These are phyloP conservation scores for Macrophya alboannulata DNA, from an alignment of 2,888 invertebrate genomes.

Conservation along the genomic window DNA sequence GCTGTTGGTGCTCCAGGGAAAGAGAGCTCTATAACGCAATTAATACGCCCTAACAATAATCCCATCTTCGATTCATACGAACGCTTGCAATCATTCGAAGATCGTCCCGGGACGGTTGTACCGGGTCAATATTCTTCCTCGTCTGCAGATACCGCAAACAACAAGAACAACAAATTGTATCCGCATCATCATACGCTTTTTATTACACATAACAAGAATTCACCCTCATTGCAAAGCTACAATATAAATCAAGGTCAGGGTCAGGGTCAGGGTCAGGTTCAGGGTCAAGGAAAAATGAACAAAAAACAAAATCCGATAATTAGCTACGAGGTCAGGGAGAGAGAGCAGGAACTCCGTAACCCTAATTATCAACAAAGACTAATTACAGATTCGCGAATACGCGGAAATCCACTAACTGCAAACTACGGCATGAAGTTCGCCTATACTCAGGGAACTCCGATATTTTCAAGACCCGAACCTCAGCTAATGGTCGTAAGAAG, in stretches of 20 bases:
- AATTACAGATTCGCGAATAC: slow-evolving; percentile 46
- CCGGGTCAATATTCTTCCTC: slow-evolving; percentile 11
- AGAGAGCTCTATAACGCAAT: slow-evolving; percentile 16
- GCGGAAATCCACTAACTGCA: slow-evolving; percentile 7
- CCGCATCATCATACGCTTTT: slow-evolving; percentile 16
- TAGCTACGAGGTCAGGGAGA: slow-evolving; percentile 35
- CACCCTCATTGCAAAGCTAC: background rate
- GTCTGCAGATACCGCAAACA: slow-evolving; percentile 56
- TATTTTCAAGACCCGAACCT: slow-evolving; percentile 28
- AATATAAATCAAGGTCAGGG: background rate
- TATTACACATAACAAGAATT: slow-evolving; percentile 32
- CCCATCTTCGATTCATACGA: slow-evolving; percentile 29
- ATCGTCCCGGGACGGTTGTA: slow-evolving; percentile 8
- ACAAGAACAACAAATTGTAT: slow-evolving; percentile 75
- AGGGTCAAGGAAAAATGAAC: background rate
- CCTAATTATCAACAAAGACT: slow-evolving; percentile 35
- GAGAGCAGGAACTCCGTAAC: background rate
- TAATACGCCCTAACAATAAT: slow-evolving; percentile 40
- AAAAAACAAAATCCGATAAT: slow-evolving; percentile 13
- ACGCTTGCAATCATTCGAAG: slow-evolving; percentile 51
- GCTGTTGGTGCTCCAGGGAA: background rate
- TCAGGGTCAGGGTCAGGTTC: background rate
- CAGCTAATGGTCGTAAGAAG: slow-evolving; percentile 36
- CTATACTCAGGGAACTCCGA: slow-evolving; percentile 65
- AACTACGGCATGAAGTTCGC: slow-evolving; percentile 16